Base-by-base conservation (phyloP, 2,113 vertebrate genomes). In the Pyxicephalus adspersus region DNA sequence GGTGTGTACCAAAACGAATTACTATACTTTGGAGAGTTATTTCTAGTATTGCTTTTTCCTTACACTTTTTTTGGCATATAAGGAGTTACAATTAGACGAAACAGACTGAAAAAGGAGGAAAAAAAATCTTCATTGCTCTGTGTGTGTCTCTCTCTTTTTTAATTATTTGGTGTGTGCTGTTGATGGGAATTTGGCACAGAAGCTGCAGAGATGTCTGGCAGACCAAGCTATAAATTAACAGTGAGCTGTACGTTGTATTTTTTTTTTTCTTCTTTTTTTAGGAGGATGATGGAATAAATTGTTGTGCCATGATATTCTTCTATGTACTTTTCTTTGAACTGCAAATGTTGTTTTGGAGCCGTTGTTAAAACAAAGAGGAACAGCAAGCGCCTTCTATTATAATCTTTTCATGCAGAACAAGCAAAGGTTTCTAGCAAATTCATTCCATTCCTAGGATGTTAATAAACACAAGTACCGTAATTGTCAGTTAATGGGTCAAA, bases 401-500 rank as follows among this genome's bases (percentile, higher is more conserved):
- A 65, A 82, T 88, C 84, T 87, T 86, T 84, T 87, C 85, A 86
- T 85, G 88, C 88, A 87, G 87, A 89, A 88, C 11, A 61, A 78
- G 83, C 83, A 74, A 86, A 77, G 85, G 85, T 77, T 87, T 83
- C 83, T 70, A 85, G 86, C 84, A 88, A 89, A 88, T 86, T 86
- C 83, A 79, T 86, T 85, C 85, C 86, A 86, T 87, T 89, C 88
- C 85, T 84, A 66, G 86, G 86, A 87, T 87, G 87, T 88, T 91
- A 82, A 82, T 82, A 88, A 90, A 90, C 88, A 88, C 75, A 80
- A 90, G 88, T 86, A 83, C 86, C 65, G 2, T 88, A 88, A 92
- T 90, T 90, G 91, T 86, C 85, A 83, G 85, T 87, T 91, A 90
- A 89, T 86, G 86, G 88, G 88, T 86, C 87, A 90, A 85, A 86